Evolutionary conservation across 2,113 vertebrate genomes (phyloP), one percentile per base, ranked within the genome.

Genomic region (Hyperopisus bebe): DNA sequence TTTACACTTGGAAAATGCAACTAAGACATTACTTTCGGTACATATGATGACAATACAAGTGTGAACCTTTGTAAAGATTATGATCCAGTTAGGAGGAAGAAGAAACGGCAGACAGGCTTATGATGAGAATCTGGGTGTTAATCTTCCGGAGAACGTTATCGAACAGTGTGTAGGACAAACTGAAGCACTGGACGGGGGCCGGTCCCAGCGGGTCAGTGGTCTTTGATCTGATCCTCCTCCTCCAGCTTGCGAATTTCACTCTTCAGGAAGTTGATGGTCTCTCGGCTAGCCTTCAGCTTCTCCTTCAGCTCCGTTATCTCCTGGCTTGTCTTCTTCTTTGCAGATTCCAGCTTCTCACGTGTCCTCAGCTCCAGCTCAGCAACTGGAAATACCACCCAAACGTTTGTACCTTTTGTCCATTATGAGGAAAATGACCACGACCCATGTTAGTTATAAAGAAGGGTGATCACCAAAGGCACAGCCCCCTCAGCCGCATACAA

Each of bases 271-370:
- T 99, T 99, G 93, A 99, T 99, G 91, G 97, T 98, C 94, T 99
- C 98, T 93, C 98, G 97, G 93, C 98, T 99, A 94, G 98, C 98
- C 95, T 99, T 99, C 90, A 99, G 95, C 93, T 98, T 97, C 93
- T 99, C 98, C 94, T 99, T 99, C 91, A 99, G 96, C 92, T 99
- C 98, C 5, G 97, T 95, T 86, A 99, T 99, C 95, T 99, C 98
- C 94, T 97, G 97, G 91, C 98, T 99, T 70, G 97, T 99, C 94
- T 97, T 98, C 95, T 98, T 99, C 95, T 99, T 99, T 13, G 98
- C 98, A 17, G 95, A 93, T 93, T 99, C 98, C 88, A 99, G 92
- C 92, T 99, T 99, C 94, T 99, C 98, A 90, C 97, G 97, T 17
- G 98, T 99, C 95, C 96, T 97, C 89, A 97, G 94, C 95, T 99